These are phyloP conservation scores for Falco novaeseelandiae DNA, from an alignment of 2,797 vertebrate genomes.

Conservation along the genomic window DNA sequence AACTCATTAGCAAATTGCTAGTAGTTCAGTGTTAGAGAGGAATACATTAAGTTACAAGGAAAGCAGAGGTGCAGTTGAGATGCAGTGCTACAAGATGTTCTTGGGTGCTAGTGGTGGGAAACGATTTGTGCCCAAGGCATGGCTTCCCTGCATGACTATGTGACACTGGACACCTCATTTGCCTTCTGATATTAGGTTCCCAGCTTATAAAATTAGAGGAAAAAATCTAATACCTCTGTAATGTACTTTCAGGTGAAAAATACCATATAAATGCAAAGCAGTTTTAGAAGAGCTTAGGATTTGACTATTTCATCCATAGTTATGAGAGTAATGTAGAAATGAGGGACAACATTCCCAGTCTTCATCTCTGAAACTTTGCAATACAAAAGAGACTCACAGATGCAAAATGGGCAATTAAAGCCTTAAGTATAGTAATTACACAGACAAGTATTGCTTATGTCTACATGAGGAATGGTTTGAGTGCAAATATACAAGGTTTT, in stretches of 20 bases:
- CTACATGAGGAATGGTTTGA: conserved; percentile 4
- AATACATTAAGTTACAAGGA: neutral
- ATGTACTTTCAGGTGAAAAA: conserved; percentile 43
- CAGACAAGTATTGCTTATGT: conserved; percentile 2
- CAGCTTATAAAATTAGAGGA: neutral
- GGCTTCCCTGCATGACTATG: neutral
- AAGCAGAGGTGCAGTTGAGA: neutral
- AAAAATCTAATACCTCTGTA: neutral
- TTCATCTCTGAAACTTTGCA: neutral
- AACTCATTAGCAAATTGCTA: neutral
- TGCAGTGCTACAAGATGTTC: neutral
- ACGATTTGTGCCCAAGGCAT: neutral
- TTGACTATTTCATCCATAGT: conserved; percentile 44
- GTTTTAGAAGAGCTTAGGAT: conserved; percentile 33
- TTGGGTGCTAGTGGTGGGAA: neutral
- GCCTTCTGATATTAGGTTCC: neutral
- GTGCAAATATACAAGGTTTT: conserved; percentile 18
- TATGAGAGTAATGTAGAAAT: conserved; percentile 38
- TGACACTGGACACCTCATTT: neutral
- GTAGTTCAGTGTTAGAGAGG: neutral
- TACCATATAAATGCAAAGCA: conserved; percentile 59
- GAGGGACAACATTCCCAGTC: neutral
- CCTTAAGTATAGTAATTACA: conserved; percentile 15
- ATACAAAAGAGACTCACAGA: conserved; percentile 4
- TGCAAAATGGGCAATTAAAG: conserved; percentile 34